Evolutionary conservation across 2,797 vertebrate genomes (phyloP).

Genomic region (Loris lydekkerianus): DNA sequence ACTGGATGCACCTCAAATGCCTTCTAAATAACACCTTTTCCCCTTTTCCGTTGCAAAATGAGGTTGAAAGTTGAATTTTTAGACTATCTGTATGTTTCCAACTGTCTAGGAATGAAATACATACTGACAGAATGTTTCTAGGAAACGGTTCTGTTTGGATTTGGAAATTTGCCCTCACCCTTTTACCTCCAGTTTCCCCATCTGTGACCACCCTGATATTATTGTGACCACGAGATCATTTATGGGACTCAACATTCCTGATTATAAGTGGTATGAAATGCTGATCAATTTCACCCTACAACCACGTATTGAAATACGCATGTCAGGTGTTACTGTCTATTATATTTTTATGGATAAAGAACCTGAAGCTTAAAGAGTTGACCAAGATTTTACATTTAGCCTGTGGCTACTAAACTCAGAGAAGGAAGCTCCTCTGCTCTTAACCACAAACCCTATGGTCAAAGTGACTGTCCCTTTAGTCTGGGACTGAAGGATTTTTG

Average conservation of each 20-base stretch:
- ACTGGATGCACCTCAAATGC: not conserved
- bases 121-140: constrained; percentile 26
- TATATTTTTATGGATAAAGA: not conserved
- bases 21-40: not conserved
- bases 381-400: not conserved
- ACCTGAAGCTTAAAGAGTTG: not conserved
- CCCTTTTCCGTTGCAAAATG: constrained; percentile 4
- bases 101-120: constrained; percentile 33
- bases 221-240: not conserved
- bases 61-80: not conserved
- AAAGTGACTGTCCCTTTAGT: not conserved
- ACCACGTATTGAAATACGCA: not conserved
- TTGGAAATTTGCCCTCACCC: not conserved
- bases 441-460: not conserved
- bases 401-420: not conserved
- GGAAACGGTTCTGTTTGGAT: not conserved
- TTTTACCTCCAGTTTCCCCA: not conserved
- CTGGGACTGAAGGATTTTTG: not conserved
- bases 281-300: not conserved
- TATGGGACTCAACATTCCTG: not conserved
- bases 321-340: not conserved
- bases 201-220: not conserved
- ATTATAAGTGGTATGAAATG: not conserved
- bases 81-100: not conserved
- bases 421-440: not conserved